Percentiles rank a stretch among this genome's conserved stretches.
Conservation (phyloP, 2,888 invertebrate species). For the Andrena haemorrhoa region DNA sequence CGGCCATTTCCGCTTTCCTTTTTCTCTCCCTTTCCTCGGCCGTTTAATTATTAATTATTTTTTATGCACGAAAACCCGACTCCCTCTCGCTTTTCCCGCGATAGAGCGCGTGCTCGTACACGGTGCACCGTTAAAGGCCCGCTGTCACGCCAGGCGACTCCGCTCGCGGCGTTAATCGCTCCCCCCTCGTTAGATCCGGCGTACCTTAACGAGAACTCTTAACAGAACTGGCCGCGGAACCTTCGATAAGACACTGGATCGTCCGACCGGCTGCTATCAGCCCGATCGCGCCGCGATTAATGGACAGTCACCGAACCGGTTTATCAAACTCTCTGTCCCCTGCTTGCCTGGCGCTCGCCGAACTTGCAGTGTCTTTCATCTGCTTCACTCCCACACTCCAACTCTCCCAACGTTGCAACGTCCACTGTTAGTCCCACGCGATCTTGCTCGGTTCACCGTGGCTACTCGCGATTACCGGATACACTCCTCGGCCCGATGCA, state of each 20-base stretch:
- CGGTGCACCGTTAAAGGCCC: conserved; percentile 11
- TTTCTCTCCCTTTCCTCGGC: conserved; percentile 68
- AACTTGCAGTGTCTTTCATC: not conserved
- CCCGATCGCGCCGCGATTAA: conserved; percentile 20
- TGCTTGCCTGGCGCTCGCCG: not conserved
- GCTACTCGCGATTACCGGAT: not conserved
- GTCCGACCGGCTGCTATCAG: conserved; percentile 21
- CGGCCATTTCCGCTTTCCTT: conserved; percentile 82
- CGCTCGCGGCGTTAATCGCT: conserved; percentile 23
- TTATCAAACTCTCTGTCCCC: conserved; percentile 2
- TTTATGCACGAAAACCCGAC: conserved; percentile 30
- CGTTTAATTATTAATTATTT: conserved; percentile 66
- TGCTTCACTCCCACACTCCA: not conserved
- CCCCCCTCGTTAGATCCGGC: not conserved
- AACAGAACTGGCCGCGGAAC: not conserved
- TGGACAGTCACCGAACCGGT: conserved; percentile 34
- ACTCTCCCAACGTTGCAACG: not conserved
- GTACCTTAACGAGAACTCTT: not conserved
- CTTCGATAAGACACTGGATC: conserved; percentile 19
- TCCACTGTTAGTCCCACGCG: not conserved
- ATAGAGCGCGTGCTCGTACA: not conserved
- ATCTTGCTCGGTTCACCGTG: not conserved
- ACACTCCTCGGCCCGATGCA: not conserved
- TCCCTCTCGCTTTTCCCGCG: conserved; percentile 55
- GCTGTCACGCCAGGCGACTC: conserved; percentile 25